Evolutionary conservation across 1,140 invertebrate genomes (phyloP), one percentile per base, ranked within the genome.

Genomic region (Orius laevigatus): DNA sequence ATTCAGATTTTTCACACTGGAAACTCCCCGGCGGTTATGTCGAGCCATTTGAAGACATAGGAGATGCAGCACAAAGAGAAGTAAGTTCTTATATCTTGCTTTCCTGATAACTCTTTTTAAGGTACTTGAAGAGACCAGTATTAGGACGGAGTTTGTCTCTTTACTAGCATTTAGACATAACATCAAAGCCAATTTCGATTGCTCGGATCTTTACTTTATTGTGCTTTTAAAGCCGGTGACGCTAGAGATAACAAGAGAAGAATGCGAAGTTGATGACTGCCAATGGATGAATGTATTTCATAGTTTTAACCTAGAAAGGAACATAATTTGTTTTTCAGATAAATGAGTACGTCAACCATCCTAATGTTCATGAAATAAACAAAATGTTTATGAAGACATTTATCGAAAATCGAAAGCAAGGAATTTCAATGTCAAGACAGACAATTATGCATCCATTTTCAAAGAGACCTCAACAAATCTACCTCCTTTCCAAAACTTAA

Each of bases 1-100:
- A 73, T 63, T 72, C 73, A 54, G 55, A 61, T 19, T 15, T 51
- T 52, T 38, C 64, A 58, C 68, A 74, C 56, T 94, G 88, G 88
- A 95, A 95, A 66, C 67, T 94, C 12, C 90, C 90, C 18, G 89
- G 90, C 50, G 90, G 89, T 47, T 85, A 86, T 67, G 81, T 90
- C 19, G 84, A 93, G 62, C 79, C 74, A 66, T 78, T 83, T 85
- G 88, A 93, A 72, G 75, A 87, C 60, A 68, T 92, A 34, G 64
- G 73, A 33, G 72, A 76, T 49, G 86, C 89, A 10, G 83, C 79
- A 4, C 70, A 78, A 33, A 71, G 90, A 56, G 90, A 95, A 69
- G 84, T 93, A 12, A 10, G 3, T 31, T 33, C 25, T 16, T 15
- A 3, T 16, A 38, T 38, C n/a, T 10, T 5, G 11, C 10, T 16